phyloP scores from a whole-genome alignment of 2,888 invertebrate species.

The Amitus sp. region DNA sequence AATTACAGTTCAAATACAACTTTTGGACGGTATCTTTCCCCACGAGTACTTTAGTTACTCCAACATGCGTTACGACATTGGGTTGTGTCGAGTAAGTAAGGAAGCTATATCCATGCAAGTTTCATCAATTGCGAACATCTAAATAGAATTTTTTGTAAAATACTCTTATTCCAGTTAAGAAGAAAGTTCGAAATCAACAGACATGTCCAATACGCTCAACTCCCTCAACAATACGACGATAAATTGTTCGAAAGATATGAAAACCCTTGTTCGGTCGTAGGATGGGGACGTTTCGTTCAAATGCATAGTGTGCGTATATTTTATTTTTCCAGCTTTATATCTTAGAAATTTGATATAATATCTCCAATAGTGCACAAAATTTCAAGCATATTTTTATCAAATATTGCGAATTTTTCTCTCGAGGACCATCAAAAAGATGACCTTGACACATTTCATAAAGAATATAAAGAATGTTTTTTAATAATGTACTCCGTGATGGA shows the following conservation, averaged over 20 bases:
- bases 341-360: no score
- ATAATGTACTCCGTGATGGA: no score
- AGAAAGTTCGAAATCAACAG: slow-evolving; percentile 41
- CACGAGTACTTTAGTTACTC: slow-evolving; percentile 46
- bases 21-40: slow-evolving; percentile 48
- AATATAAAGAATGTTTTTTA: no score
- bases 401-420: no score
- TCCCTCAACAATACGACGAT: slow-evolving; percentile 36
- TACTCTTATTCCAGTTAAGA: slow-evolving; percentile 36
- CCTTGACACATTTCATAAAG: no score
- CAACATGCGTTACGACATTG: slow-evolving; percentile 54
- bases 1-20: slow-evolving; percentile 46
- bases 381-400: no score
- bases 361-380: no score
- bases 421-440: no score
- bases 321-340: no score
- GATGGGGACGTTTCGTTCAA: slow-evolving; percentile 45
- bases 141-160: neutral
- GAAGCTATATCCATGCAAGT: no score
- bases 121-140: neutral
- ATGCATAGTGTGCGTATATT: neutral
- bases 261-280: slow-evolving; percentile 38
- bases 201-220: slow-evolving; percentile 38
- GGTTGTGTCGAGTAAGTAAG: slow-evolving; percentile 54
- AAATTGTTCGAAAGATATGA: slow-evolving; percentile 34